A percentile compares a stretch with the other conserved stretches of the same genome.
Conservation (phyloP, 2,888 invertebrate genomes). For the Agapostemon virescens region DNA sequence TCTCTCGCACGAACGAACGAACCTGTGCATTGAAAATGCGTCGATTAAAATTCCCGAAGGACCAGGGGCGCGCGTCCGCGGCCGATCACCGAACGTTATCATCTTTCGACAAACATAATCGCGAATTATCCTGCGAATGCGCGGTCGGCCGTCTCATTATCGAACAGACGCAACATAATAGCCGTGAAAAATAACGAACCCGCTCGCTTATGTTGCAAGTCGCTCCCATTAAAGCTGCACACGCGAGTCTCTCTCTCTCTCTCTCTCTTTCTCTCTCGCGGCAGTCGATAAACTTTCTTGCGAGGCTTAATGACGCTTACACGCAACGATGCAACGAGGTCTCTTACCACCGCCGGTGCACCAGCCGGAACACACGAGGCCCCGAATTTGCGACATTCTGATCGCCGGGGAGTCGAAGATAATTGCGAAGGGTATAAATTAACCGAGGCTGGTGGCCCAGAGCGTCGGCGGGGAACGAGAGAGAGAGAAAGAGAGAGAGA, state of each 20-base stretch:
- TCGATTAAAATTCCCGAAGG: not conserved
- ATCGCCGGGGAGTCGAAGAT: not conserved
- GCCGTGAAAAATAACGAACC: conserved; percentile 3
- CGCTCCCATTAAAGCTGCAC: not conserved
- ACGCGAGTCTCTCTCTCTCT: too few species aligned
- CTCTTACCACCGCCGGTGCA: conserved; percentile 3
- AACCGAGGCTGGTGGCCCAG: conserved; percentile 12
- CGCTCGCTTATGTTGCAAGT: not conserved
- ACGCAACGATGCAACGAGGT: conserved; percentile 1
- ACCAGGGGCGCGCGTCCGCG: not conserved
- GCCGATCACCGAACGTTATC: not conserved
- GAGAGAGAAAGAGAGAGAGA: too few species aligned
- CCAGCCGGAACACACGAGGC: not conserved
- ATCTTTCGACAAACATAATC: conserved; percentile 1
- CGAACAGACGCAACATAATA: conserved; percentile 5
- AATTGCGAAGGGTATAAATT: conserved; percentile 36
- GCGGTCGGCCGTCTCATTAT: conserved; percentile 1
- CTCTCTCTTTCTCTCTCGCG: not conserved
- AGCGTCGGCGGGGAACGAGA: not conserved
- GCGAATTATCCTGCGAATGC: not conserved
- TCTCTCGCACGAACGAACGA: too few species aligned
- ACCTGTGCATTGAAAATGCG: too few species aligned
- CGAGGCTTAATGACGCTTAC: conserved; percentile 9
- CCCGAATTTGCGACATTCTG: conserved; percentile 24
- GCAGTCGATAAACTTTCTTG: not conserved